These are phyloP conservation scores for Vipera latastei DNA, from an alignment of 2,797 vertebrate species.

Conservation along the genomic window DNA sequence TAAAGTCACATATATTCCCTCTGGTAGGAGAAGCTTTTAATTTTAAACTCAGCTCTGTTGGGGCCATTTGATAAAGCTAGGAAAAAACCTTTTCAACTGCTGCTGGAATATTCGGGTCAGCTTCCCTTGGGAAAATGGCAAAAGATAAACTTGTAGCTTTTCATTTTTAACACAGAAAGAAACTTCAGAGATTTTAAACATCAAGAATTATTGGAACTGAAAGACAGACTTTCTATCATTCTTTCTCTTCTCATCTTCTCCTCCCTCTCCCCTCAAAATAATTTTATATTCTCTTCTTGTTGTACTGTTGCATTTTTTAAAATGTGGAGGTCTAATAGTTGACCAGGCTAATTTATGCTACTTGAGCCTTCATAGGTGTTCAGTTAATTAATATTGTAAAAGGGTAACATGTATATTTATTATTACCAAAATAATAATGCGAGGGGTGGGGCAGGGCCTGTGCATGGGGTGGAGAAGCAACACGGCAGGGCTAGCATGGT, in stretches of 20 bases:
- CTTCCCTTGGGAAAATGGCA: conserved; percentile 73
- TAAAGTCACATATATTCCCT: conserved; percentile 81
- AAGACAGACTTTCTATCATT: conserved; percentile 60
- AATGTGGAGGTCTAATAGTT: conserved; percentile 47
- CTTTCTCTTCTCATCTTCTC: conserved; percentile 34
- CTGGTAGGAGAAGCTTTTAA: conserved; percentile 77
- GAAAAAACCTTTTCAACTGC: conserved; percentile 73
- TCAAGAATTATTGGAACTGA: conserved; percentile 71
- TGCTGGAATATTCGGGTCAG: conserved; percentile 75
- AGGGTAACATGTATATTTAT: conserved; percentile 37
- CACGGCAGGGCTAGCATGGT: no score
- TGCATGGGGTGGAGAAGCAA: no score
- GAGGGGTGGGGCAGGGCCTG: no score
- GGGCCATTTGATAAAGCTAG: conserved; percentile 77
- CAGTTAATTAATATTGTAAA: conserved; percentile 52
- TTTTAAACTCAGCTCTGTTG: conserved; percentile 75
- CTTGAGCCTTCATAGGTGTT: conserved; percentile 36
- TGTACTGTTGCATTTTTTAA: conserved; percentile 40
- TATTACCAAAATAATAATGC: conserved; percentile 31
- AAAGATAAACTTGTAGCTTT: conserved; percentile 79
- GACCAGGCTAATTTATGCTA: conserved; percentile 42
- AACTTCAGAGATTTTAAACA: conserved; percentile 77
- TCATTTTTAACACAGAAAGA: conserved; percentile 71
- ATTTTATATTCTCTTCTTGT: conserved; percentile 60
- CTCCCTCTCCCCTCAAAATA: conserved; percentile 51